Evolutionary conservation across 2,113 vertebrate genomes (phyloP).

Genomic region (Alces alces): DNA sequence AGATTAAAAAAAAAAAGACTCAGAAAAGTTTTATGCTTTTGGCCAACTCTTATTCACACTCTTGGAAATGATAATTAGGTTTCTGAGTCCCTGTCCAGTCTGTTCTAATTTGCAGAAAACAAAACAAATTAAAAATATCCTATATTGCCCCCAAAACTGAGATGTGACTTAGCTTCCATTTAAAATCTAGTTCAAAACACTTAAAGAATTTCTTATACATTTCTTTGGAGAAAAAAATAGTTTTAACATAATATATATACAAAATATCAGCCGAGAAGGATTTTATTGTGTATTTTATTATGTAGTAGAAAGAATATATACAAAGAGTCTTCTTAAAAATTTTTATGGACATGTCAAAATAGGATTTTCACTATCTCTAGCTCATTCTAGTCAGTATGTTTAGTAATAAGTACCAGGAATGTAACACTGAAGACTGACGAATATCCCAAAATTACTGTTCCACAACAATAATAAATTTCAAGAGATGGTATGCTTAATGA

Average conservation of each 20-base stretch:
- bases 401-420: neutral
- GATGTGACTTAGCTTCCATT: neutral
- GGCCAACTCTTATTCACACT: neutral
- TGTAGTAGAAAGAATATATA: neutral
- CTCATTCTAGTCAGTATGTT: neutral
- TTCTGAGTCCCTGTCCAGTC: neutral
- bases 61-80: neutral
- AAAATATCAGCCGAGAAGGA: neutral
- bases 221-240: neutral
- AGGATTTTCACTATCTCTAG: neutral
- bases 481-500: neutral
- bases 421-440: neutral
- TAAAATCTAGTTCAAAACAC: conserved; percentile 15
- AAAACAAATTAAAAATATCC: neutral
- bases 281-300: neutral
- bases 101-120: neutral
- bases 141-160: neutral
- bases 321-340: neutral
- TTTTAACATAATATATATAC: neutral
- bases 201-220: neutral
- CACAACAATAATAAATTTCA: neutral
- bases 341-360: neutral
- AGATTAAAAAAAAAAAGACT: neutral
- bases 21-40: neutral
- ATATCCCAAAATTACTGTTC: neutral